Conservation (phyloP, 2,113 vertebrate species). For the Hyaena hyaena region DNA sequence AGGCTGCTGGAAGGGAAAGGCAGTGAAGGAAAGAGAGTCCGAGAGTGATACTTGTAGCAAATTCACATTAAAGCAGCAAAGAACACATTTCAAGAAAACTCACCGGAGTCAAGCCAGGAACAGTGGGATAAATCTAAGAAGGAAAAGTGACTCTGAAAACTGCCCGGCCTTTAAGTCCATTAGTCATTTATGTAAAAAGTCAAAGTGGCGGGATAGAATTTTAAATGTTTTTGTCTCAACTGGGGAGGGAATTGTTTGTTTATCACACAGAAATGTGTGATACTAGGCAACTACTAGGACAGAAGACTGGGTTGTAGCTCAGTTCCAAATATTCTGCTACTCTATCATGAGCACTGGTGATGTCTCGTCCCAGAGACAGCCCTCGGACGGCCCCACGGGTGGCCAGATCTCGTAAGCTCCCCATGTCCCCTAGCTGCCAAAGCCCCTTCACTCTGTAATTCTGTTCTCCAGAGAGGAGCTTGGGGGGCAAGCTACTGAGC, state of each 20-base stretch:
- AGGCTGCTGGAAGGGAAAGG: background rate
- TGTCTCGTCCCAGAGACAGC: background rate
- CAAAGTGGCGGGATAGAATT: background rate
- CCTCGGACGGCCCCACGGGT: background rate
- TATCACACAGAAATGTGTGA: background rate
- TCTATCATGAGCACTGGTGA: background rate
- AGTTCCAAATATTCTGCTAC: background rate
- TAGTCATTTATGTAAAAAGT: background rate
- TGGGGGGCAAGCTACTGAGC: background rate
- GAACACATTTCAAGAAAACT: background rate
- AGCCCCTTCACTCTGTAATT: background rate
- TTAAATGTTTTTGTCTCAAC: background rate
- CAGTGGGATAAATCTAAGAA: background rate
- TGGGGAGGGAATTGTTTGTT: background rate
- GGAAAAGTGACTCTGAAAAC: background rate
- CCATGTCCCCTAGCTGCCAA: background rate
- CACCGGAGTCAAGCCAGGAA: background rate
- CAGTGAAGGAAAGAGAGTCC: background rate
- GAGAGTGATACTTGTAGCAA: background rate
- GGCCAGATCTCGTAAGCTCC: rapidly evolving
- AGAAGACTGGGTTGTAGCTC: background rate
- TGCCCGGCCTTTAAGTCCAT: background rate
- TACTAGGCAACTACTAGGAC: background rate
- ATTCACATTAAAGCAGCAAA: background rate
- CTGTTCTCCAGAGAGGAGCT: background rate